Base-by-base conservation (phyloP, 2,113 vertebrate genomes). In the Phalacrocorax pelagicus region DNA sequence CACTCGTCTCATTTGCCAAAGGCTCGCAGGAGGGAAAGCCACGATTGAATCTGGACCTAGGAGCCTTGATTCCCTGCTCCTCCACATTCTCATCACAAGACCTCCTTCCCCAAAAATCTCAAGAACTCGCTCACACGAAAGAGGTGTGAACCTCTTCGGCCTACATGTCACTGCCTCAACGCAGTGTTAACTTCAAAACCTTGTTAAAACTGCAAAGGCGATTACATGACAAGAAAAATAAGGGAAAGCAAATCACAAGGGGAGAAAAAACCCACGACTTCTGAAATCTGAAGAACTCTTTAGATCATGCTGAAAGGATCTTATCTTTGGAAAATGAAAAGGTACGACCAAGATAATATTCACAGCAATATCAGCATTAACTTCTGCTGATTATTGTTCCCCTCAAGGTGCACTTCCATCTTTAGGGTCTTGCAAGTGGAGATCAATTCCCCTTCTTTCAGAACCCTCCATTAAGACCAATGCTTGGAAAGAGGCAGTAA, bases 161-260 rank as follows among this genome's bases (percentile, higher is more conserved):
- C 97, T 92, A 96, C 27, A 95, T 96, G 95, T 81, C 91, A 52
- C 86, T 82, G 59, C 83, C 87, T 94, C 75, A 93, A 75, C 94
- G 93, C 40, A 67, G 27, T 40, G 90, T 84, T 94, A 96, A 94
- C 92, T 94, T 96, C 82, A 90, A 94, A 94, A 84, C 54, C 83
- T 81, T 92, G 88, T 58, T 87, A 88, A 90, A 93, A 46, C 42
- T 47, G 89, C 74, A 88, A 92, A 92, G 85, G 73, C 0, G 1
- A 91, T 59, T 94, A 92, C 42, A 89, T 11, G 49, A 87, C 74
- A 77, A 91, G 84, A 92, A 93, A 92, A 94, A 82, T n/a, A 82
- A 58, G 61, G 66, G 70, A 91, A 95, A 96, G 93, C 66, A 85
- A 94, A 90, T 88, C 74, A 91, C 72, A 61, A 46, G 15, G 49